These are phyloP conservation scores for Nematopogon swammerdamellus DNA, from an alignment of 2,888 invertebrate genomes.

Conservation along the genomic window DNA sequence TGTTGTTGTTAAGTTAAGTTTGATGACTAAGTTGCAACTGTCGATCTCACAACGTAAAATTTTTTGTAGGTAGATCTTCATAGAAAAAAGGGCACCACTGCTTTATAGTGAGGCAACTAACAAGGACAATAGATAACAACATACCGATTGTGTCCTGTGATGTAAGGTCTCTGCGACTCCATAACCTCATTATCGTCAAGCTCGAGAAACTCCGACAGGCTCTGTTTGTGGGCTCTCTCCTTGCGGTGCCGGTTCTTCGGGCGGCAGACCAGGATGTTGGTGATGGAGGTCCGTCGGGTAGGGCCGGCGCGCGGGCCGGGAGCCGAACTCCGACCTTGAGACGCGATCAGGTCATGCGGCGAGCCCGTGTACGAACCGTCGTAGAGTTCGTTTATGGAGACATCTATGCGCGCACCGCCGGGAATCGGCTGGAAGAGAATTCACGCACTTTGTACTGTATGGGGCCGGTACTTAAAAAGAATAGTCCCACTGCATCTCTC, in stretches of 20 bases:
- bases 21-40: too few relatives aligned
- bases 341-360: constrained; percentile 84
- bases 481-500: too few relatives aligned
- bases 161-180: constrained; percentile 83
- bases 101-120: too few relatives aligned
- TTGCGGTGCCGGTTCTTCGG: constrained; percentile 56
- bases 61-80: too few relatives aligned
- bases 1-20: too few relatives aligned
- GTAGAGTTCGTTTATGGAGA: constrained; percentile 91
- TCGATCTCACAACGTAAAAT: too few relatives aligned
- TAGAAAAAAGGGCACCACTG: too few relatives aligned
- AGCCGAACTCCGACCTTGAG: constrained; percentile 65
- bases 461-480: too few relatives aligned
- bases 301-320: constrained; percentile 76
- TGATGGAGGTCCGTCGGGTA: constrained; percentile 71
- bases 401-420: constrained; percentile 86
- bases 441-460: too few relatives aligned
- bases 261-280: constrained; percentile 75
- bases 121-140: too few relatives aligned
- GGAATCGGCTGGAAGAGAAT: constrained; percentile 65
- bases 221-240: constrained; percentile 55
- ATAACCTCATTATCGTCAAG: constrained; percentile 73
- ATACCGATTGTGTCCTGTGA: constrained; percentile 88
- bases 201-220: constrained; percentile 85
- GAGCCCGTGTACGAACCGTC: constrained; percentile 95